Evolutionary conservation across 2,888 invertebrate species (phyloP).

Genomic region (Apotomis betuletana): DNA sequence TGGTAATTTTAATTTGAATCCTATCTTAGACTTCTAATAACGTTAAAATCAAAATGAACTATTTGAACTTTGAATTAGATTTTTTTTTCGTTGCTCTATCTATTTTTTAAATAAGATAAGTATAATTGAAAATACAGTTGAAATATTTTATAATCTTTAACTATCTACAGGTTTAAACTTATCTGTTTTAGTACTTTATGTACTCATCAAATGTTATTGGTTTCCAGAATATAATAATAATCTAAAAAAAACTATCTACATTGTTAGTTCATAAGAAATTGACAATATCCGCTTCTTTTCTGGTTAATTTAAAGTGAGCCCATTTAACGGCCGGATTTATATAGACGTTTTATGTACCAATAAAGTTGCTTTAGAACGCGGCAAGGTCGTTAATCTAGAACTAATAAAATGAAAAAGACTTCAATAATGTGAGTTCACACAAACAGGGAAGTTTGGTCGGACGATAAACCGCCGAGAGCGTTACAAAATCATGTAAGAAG

Average conservation of each 20-base stretch:
- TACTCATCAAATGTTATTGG: neutral
- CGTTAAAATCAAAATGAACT: no score
- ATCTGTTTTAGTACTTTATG: no score
- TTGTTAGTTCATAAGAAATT: slow-evolving; percentile 37
- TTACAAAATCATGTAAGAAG: slow-evolving; percentile 12
- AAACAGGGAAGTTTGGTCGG: slow-evolving; percentile 36
- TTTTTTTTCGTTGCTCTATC: no score
- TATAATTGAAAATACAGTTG: no score
- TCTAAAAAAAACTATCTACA: slow-evolving; percentile 4
- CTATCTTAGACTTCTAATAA: no score
- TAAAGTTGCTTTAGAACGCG: slow-evolving; percentile 75
- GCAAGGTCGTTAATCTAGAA: slow-evolving; percentile 73
- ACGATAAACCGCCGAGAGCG: slow-evolving; percentile 16
- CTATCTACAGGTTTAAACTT: no score
- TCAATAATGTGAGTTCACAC: slow-evolving; percentile 43
- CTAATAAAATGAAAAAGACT: slow-evolving; percentile 63
- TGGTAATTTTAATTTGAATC: no score
- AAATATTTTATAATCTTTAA: no score
- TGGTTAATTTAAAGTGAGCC: slow-evolving; percentile 77
- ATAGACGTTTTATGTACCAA: slow-evolving; percentile 71
- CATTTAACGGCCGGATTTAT: slow-evolving; percentile 74
- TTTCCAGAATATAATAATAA: neutral
- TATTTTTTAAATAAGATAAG: no score
- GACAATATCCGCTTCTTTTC: slow-evolving; percentile 60
- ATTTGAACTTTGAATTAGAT: no score